These are phyloP conservation scores for Protodeltote pygarga DNA, from an alignment of 2,888 invertebrate species.

Conservation along the genomic window DNA sequence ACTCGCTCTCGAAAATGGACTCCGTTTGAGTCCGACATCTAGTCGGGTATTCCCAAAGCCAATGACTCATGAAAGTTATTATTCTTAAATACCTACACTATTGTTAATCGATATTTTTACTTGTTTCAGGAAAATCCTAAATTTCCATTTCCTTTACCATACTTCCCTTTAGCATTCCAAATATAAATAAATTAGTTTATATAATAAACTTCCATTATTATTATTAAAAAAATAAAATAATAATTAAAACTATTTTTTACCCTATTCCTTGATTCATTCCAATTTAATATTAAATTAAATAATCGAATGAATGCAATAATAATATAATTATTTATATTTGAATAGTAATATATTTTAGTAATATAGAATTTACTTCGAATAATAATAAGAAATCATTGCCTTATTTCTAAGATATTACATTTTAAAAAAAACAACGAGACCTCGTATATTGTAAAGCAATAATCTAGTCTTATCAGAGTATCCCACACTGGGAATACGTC, in stretches of 20 bases:
- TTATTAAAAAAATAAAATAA: conserved; percentile 1
- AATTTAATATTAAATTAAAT: conserved; percentile 26
- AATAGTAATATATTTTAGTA: conserved; percentile 9
- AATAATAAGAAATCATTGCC: not conserved
- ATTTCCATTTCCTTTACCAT: conserved; percentile 59
- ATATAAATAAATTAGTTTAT: conserved; percentile 12
- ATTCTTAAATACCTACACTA: no score
- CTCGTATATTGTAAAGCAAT: no score
- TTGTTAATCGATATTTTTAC: conserved; percentile 8
- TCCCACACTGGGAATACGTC: no score
- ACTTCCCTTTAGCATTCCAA: conserved; percentile 48
- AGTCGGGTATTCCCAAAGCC: no score
- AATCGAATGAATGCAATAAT: conserved; percentile 20
- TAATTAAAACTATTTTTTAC: conserved; percentile 3
- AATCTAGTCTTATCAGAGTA: no score
- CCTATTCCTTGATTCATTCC: conserved; percentile 40
- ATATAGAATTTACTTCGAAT: conserved; percentile 2
- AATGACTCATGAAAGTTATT: no score
- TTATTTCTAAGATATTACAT: conserved; percentile 1
- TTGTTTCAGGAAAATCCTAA: conserved; percentile 42
- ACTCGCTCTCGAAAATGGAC: no score
- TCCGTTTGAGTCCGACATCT: no score
- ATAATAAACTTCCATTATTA: conserved; percentile 20
- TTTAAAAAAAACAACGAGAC: conserved; percentile 7
- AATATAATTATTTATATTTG: conserved; percentile 6